Evolutionary conservation across 2,888 invertebrate species (phyloP).

Genomic region (Gymnosoma rotundatum): DNA sequence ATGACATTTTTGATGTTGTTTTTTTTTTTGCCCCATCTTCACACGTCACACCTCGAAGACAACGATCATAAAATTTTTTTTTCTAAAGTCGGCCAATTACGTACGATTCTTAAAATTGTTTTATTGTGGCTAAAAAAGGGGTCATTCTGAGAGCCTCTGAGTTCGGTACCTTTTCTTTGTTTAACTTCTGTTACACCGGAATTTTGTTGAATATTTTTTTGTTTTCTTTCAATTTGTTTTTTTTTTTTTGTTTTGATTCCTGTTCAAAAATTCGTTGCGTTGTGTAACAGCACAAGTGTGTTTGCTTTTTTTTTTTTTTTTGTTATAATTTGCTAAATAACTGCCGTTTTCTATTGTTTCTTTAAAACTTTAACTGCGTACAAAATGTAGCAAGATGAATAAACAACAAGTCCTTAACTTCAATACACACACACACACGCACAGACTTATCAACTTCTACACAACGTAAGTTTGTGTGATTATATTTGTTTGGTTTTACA

Average conservation of each 20-base stretch:
- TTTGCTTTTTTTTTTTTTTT: constrained; percentile 67
- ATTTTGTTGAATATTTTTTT: constrained; percentile 39
- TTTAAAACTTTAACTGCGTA: constrained; percentile 3
- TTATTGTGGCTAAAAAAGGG: too few species aligned
- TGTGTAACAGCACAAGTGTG: constrained; percentile 58
- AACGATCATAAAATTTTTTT: too few species aligned
- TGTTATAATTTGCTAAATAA: constrained; percentile 69
- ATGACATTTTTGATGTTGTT: too few species aligned
- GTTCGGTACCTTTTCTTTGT: not conserved
- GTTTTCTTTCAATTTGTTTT: not conserved
- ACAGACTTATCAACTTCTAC: not conserved
- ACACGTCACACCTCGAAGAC: too few species aligned
- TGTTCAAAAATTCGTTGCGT: constrained; percentile 21
- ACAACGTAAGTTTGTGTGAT: not conserved
- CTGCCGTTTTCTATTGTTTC: constrained; percentile 66
- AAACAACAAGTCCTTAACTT: constrained; percentile 52
- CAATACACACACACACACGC: not conserved
- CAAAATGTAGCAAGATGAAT: constrained; percentile 49
- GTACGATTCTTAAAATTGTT: not conserved
- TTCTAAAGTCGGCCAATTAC: not conserved
- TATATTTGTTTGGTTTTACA: not conserved
- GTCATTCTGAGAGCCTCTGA: not conserved
- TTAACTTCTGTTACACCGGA: too few species aligned
- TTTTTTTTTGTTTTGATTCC: constrained; percentile 17
- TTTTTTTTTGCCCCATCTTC: too few species aligned